Conservation (phyloP, 2,113 vertebrate genomes). For the Rana temporaria region DNA sequence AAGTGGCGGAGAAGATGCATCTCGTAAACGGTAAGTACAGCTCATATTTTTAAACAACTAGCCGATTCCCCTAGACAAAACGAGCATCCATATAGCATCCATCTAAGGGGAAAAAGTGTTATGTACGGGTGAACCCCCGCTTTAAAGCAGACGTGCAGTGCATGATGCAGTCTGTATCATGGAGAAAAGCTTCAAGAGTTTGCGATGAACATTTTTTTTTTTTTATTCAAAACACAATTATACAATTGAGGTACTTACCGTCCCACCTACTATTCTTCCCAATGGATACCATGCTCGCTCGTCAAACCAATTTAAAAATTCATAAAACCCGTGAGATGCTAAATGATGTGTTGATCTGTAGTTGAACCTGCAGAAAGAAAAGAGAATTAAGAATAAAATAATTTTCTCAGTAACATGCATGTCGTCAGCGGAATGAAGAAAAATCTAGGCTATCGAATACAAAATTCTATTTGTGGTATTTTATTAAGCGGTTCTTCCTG, state of each 20-base stretch:
- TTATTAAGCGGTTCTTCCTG: too few relatives aligned
- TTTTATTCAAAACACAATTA: background rate
- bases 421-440: background rate
- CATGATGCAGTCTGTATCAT: too few relatives aligned
- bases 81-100: too few relatives aligned
- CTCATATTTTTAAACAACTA: too few relatives aligned
- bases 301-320: slow-evolving; percentile 99
- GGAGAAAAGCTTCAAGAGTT: too few relatives aligned
- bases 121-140: too few relatives aligned
- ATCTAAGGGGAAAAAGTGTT: too few relatives aligned
- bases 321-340: slow-evolving; percentile 97
- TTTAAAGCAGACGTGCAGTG: too few relatives aligned
- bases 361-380: slow-evolving; percentile 88
- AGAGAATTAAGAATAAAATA: slow-evolving; percentile 2
- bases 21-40: too few relatives aligned
- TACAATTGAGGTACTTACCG: slow-evolving; percentile 80
- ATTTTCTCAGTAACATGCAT: background rate
- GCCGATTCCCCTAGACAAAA: too few relatives aligned
- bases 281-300: slow-evolving; percentile 98
- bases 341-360: slow-evolving; percentile 99
- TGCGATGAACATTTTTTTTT: too few relatives aligned
- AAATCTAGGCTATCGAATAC: background rate
- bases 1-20: too few relatives aligned
- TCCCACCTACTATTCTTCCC: slow-evolving; percentile 97
- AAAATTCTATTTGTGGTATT: background rate